Evolutionary conservation across 2,888 invertebrate genomes (phyloP).

Genomic region (Cylindroiulus punctatus): DNA sequence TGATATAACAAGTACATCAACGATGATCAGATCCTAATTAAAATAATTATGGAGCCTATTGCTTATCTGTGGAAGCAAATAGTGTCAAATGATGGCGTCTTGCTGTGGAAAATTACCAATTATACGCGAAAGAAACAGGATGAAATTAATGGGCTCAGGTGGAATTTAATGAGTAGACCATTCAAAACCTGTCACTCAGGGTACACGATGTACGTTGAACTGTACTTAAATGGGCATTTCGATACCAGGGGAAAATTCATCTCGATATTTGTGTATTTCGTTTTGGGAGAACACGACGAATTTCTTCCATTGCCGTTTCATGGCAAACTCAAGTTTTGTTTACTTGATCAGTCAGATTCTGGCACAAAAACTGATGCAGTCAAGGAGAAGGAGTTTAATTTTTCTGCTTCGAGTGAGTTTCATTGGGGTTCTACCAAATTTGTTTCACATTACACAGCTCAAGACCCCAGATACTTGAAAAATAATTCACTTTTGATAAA

Average conservation of each 20-base stretch:
- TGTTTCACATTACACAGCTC: not conserved
- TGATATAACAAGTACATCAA: not conserved
- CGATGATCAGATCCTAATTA: not conserved
- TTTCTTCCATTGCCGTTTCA: not conserved
- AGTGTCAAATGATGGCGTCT: not conserved
- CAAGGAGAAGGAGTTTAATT: not conserved
- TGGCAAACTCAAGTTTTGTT: not conserved
- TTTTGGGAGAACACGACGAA: not conserved
- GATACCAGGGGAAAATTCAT: not conserved
- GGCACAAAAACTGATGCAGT: not conserved
- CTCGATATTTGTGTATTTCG: not conserved
- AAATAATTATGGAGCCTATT: not conserved
- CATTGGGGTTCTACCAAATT: not conserved
- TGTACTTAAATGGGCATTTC: not conserved
- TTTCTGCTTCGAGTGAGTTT: not conserved
- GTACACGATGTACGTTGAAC: not conserved
- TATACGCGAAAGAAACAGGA: not conserved
- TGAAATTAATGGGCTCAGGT: not conserved
- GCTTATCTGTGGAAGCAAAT: not conserved
- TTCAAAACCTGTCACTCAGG: not conserved
- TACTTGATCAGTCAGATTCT: not conserved
- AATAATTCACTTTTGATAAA: constrained; percentile 49
- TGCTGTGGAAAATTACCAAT: not conserved
- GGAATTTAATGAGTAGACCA: not conserved
- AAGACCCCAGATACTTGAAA: constrained; percentile 30